A percentile compares a stretch with the other conserved stretches of the same genome.
These are phyloP conservation scores for Synanthedon myopaeformis DNA, from an alignment of 2,888 invertebrate genomes.

Conservation along the genomic window DNA sequence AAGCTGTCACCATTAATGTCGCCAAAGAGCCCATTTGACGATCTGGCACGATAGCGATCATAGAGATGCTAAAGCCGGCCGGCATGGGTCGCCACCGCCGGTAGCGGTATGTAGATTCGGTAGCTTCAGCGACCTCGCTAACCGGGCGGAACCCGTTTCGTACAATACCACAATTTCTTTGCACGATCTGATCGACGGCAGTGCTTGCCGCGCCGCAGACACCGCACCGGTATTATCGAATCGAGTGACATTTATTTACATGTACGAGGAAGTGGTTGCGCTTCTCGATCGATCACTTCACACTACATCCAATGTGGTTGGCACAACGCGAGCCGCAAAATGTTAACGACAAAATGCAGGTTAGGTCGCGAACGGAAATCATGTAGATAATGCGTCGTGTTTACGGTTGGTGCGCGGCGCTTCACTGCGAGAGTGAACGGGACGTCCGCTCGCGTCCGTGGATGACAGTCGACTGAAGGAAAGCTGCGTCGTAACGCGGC, in stretches of 20 bases:
- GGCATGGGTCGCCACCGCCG: constrained; percentile 14
- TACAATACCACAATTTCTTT: constrained; percentile 55
- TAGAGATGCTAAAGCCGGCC: constrained; percentile 34
- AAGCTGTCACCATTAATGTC: constrained; percentile 32
- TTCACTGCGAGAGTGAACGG: constrained; percentile 17
- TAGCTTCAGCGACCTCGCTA: constrained; percentile 35
- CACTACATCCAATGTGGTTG: constrained; percentile 44
- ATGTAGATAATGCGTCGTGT: constrained; percentile 60
- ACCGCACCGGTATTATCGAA: constrained; percentile 34
- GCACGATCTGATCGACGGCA: constrained; percentile 41
- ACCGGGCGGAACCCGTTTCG: constrained; percentile 44
- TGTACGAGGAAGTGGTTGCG: constrained; percentile 43
- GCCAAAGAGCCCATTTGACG: constrained; percentile 32
- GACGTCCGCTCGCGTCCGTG: constrained; percentile 36
- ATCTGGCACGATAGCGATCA: constrained; percentile 27
- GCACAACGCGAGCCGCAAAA: constrained; percentile 51
- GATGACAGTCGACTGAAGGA: constrained; percentile 61
- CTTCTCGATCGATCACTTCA: constrained; percentile 39
- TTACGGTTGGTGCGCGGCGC: constrained; percentile 62
- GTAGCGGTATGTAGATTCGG: constrained; percentile 41
- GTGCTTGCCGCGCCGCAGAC: constrained; percentile 29
- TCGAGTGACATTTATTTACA: constrained; percentile 43
- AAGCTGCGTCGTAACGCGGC: constrained; percentile 27
- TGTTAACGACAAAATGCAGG: constrained; percentile 39
- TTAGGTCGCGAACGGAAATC: constrained; percentile 57